phyloP scores from a whole-genome alignment of 2,797 vertebrate species.

The Sebastes diploproa region DNA sequence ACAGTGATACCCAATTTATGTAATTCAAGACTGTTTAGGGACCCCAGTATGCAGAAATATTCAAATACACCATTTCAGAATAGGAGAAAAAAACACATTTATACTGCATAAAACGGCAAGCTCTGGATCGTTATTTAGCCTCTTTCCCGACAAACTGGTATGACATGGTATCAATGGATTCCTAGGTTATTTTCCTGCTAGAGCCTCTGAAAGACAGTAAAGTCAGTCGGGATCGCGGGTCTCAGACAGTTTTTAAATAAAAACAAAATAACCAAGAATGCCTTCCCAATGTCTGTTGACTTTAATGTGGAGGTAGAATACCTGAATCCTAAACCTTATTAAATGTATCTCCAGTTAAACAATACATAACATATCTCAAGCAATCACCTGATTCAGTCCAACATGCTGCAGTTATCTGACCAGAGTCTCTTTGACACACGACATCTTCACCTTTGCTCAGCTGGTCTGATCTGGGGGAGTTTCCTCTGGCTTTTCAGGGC shows the following conservation, averaged over 20 bases:
- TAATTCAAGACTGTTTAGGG: rapidly evolving
- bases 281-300: neutral
- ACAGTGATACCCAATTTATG: rapidly evolving
- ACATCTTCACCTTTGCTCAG: slow-evolving; percentile 18
- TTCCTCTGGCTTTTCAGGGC: slow-evolving; percentile 22
- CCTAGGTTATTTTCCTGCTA: too few species aligned
- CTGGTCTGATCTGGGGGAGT: neutral
- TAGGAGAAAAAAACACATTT: too few species aligned
- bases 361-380: neutral
- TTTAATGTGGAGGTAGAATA: neutral
- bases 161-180: too few species aligned
- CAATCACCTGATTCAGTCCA: neutral
- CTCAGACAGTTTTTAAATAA: too few species aligned
- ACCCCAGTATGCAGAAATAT: too few species aligned
- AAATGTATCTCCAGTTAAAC: neutral
- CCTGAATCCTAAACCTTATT: neutral
- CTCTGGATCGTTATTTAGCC: too few species aligned
- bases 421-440: neutral
- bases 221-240: too few species aligned
- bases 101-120: too few species aligned
- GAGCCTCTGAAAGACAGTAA: too few species aligned
- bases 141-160: too few species aligned
- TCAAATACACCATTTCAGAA: too few species aligned
- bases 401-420: neutral
- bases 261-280: too few species aligned